Base-by-base conservation (phyloP, 1,140 invertebrate species). In the Orius laevigatus region DNA sequence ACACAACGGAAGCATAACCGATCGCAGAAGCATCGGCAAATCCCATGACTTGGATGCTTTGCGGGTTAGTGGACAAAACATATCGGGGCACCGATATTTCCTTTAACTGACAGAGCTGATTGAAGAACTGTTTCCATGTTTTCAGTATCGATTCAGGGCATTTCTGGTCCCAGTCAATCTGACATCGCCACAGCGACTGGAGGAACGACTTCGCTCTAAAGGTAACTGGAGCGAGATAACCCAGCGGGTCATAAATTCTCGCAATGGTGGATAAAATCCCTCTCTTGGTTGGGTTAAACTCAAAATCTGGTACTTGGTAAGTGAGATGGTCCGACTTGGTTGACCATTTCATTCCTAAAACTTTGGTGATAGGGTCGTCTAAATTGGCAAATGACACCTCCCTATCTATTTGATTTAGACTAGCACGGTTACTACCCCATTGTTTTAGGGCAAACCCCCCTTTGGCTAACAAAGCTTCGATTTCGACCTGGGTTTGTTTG, bases 231-330 rank as follows among this genome's bases (percentile, higher is more conserved):
- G n/a, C n/a, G n/a, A n/a, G n/a, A n/a, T n/a, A n/a, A n/a, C n/a
- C n/a, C n/a, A n/a, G n/a, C 1, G 60, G 60, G 45, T 63, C 60
- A 53, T 59, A 63, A 15, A 62, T 54, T 47, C 52, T 51, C 31
- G 51, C 56, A 12, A 51, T 53, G 9, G 35, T 48, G 5, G 59
- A 54, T 16, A 59, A 44, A 33, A 62, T 39, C 12, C 6, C 34
- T 25, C 59, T 33, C 39, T 61, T 61, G 11, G 42, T 44, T 8
- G 15, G 19, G 11, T 14, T 15, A 18, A 6, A 18, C 8, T 5
- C 11, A 18, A 19, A 19, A 11, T n/a, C 10, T 44, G 15, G 11
- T 18, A 44, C 20, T 8, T 16, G 19, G 20, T 18, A 44, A 4
- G 42, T 18, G 20, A 44, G 20, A 5, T 14, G 8, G 18, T 44